These are phyloP conservation scores for Megalopta genalis DNA, from an alignment of 1,140 invertebrate species.

Conservation along the genomic window DNA sequence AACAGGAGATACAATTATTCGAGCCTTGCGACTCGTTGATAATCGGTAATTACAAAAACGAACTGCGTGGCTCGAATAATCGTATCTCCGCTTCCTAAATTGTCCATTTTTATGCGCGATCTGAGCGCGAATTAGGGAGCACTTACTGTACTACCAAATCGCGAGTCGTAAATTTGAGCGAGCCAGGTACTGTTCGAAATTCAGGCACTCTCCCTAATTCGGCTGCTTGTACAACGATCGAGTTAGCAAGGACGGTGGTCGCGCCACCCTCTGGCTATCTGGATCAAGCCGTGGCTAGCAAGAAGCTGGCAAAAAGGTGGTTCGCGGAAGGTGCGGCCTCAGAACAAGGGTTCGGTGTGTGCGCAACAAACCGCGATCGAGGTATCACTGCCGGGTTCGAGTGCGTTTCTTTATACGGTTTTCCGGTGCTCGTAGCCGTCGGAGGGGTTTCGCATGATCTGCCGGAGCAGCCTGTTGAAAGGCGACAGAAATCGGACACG, in stretches of 20 bases:
- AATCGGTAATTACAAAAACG: too few species aligned
- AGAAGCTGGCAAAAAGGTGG: conserved; percentile 49
- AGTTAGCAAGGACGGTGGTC: conserved; percentile 43
- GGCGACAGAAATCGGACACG: neutral
- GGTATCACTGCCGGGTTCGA: conserved; percentile 68
- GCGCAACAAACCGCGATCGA: conserved; percentile 72
- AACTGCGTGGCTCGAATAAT: too few species aligned
- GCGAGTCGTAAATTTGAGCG: too few species aligned
- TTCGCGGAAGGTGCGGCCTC: conserved; percentile 28
- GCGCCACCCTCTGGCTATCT: conserved; percentile 27
- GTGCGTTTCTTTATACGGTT: conserved; percentile 34
- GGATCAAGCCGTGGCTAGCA: conserved; percentile 34
- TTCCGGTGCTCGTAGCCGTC: conserved; percentile 1
- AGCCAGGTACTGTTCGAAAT: too few species aligned
- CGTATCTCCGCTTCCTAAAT: too few species aligned
- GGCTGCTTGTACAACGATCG: conserved; percentile 30
- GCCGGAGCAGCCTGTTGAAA: conserved; percentile 18
- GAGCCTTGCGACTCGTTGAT: too few species aligned
- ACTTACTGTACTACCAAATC: too few species aligned
- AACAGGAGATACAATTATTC: too few species aligned
- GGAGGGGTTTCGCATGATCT: neutral
- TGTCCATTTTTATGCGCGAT: too few species aligned
- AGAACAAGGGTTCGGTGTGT: conserved; percentile 56
- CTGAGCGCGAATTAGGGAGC: too few species aligned
- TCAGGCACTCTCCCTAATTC: too few species aligned